phyloP scores from a whole-genome alignment of 1,140 invertebrate genomes.

The Dolichoris vasculosae region DNA sequence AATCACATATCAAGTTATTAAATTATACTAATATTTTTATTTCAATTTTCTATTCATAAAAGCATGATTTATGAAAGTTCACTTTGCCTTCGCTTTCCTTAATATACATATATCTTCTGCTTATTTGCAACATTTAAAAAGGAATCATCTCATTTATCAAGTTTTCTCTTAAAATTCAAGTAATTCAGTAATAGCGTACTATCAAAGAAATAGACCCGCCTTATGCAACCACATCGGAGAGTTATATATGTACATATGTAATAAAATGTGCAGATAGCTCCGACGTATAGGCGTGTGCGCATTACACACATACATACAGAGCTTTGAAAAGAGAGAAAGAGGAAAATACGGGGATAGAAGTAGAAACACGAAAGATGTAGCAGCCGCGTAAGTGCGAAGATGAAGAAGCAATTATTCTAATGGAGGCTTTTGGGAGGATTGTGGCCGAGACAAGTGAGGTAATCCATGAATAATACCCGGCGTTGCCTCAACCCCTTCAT shows the following conservation, averaged over 20 bases:
- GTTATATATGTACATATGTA: too few species aligned
- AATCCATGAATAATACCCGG: constrained; percentile 73
- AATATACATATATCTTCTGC: not conserved
- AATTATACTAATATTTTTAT: too few species aligned
- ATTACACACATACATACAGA: not conserved
- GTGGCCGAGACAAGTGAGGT: constrained; percentile 71
- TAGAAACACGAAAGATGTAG: constrained; percentile 56
- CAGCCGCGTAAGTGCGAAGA: constrained; percentile 67
- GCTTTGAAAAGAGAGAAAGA: constrained; percentile 26
- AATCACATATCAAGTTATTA: too few species aligned
- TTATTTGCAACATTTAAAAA: not conserved
- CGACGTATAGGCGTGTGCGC: too few species aligned
- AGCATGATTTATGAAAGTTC: not conserved
- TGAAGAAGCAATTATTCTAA: constrained; percentile 75
- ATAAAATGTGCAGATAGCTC: too few species aligned
- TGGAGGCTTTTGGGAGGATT: constrained; percentile 71
- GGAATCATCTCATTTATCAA: not conserved
- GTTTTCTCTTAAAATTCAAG: constrained; percentile 24
- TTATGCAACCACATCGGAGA: not conserved
- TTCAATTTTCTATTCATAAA: not conserved
- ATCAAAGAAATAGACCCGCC: constrained; percentile 29
- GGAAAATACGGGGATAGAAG: not conserved
- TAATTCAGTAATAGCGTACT: constrained; percentile 26
- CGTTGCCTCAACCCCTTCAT: not conserved
- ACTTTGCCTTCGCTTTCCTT: not conserved